Base-by-base conservation (phyloP, 64 coral and sea anemone species). In the Stylophora pistillata region DNA sequence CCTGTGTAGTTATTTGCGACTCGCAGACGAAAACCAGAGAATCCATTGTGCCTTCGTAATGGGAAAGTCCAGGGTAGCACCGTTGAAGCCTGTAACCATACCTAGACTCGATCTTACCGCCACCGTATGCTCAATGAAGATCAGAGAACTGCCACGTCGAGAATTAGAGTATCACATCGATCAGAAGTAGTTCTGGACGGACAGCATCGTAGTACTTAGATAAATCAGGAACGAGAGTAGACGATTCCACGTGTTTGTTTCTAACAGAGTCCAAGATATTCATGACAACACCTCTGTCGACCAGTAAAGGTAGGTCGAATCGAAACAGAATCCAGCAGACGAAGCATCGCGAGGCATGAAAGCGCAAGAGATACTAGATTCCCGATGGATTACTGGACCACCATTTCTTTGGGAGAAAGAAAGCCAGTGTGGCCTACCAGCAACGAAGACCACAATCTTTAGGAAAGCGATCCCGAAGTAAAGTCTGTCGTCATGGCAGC, bases 381-480 rank as follows among this genome's bases (percentile, higher is more conserved):
- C 66, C 20, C 66, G 66, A 71, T 71, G 66, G 66, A 71, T 71
- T 27, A 20, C 29, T 27, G 66, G 66, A 71, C 66, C 66, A 71
- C 9, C 66, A 4, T 71, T 71, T 23, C n/a, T 58, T 15, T 58
- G 56, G 56, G 15, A 58, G 56, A 58, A 58, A 10, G 56, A 58
- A 58, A 58, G 15, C 56, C 56, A 10, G 9, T n/a, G n/a, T 58
- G n/a, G n/a, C n/a, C 15, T 15, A 58, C 15, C 56, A 58, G 15
- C 56, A 58, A 58, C 56, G 56, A 15, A 10, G 15, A 58, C 56
- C 56, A 58, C n/a, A n/a, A n/a, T n/a, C n/a, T n/a, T n/a, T n/a
- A n/a, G n/a, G n/a, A n/a, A n/a, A n/a, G n/a, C n/a, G n/a, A n/a
- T n/a, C n/a, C n/a, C n/a, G n/a, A n/a, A n/a, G n/a, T n/a, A n/a